A percentile compares a stretch with the other conserved stretches of the same genome.
phyloP scores from a whole-genome alignment of 2,888 invertebrate species.

The Heliconius ethilla region DNA sequence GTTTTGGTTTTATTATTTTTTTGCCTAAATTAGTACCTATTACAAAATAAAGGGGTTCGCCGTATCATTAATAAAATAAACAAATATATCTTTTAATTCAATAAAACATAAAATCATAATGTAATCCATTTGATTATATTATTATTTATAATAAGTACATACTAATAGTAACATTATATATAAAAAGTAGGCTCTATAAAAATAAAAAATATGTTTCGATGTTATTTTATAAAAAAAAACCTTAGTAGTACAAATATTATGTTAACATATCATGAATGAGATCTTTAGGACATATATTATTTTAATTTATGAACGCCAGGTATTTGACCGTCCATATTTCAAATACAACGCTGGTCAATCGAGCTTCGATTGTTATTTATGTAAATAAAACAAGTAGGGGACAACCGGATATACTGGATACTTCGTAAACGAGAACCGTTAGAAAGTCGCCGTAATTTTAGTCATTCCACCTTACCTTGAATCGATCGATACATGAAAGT shows the following conservation, averaged over 20 bases:
- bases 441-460: constrained; percentile 34
- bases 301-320: constrained; percentile 48
- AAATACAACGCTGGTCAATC: constrained; percentile 36
- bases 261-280: not conserved
- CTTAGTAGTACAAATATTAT: not conserved
- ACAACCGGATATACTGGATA: constrained; percentile 41
- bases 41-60: not conserved
- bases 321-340: constrained; percentile 53
- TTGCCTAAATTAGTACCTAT: not conserved
- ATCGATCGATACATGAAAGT: constrained; percentile 19
- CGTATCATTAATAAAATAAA: not conserved
- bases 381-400: constrained; percentile 43
- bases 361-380: constrained; percentile 41
- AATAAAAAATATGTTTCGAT: too few relatives aligned
- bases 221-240: too few relatives aligned
- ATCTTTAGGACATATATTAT: constrained; percentile 20
- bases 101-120: not conserved
- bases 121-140: not conserved
- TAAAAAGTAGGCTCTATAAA: not conserved
- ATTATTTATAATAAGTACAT: not conserved
- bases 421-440: constrained; percentile 36
- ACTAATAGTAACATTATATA: not conserved
- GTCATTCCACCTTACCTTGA: constrained; percentile 21
- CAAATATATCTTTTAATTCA: not conserved
- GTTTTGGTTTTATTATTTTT: not conserved